Evolutionary conservation across 1,140 invertebrate species (phyloP).

Genomic region (Bombus consobrinus): DNA sequence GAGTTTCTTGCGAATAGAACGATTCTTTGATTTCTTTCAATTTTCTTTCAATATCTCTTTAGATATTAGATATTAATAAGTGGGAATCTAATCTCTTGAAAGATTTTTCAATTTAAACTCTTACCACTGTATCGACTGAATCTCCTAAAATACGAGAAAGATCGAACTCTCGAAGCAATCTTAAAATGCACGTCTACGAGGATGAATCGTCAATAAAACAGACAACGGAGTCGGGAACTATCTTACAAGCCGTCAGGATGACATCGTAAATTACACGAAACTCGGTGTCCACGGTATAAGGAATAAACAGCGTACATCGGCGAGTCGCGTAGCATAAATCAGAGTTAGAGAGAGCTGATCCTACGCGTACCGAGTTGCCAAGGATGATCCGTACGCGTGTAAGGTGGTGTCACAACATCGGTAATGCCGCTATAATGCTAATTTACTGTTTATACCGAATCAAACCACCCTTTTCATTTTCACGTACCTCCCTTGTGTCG

Average conservation of each 20-base stretch:
- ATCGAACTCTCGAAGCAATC: not conserved
- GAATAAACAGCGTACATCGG: conserved; percentile 40
- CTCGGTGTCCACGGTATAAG: conserved; percentile 50
- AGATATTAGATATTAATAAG: too few species aligned
- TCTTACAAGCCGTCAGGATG: not conserved
- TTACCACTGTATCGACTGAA: not conserved
- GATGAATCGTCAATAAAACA: conserved; percentile 25
- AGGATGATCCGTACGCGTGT: conserved; percentile 71
- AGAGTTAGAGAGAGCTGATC: conserved; percentile 75
- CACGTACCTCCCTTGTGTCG: not conserved
- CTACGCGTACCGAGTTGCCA: conserved; percentile 53
- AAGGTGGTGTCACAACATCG: conserved; percentile 78
- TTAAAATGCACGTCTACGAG: not conserved
- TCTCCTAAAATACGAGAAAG: not conserved
- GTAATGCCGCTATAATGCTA: conserved; percentile 80
- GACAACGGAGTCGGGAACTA: not conserved
- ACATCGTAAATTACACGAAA: conserved; percentile 65
- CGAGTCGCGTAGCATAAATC: conserved; percentile 72
- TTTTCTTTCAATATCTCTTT: too few species aligned
- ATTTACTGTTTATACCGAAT: conserved; percentile 76
- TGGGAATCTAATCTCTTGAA: too few species aligned
- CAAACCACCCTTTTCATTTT: conserved; percentile 47
- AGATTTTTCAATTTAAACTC: too few species aligned
- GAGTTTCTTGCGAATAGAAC: too few species aligned
- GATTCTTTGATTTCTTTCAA: too few species aligned